These are phyloP conservation scores for Leptatherina wallacei DNA, from an alignment of 2,797 vertebrate genomes.

Conservation along the genomic window DNA sequence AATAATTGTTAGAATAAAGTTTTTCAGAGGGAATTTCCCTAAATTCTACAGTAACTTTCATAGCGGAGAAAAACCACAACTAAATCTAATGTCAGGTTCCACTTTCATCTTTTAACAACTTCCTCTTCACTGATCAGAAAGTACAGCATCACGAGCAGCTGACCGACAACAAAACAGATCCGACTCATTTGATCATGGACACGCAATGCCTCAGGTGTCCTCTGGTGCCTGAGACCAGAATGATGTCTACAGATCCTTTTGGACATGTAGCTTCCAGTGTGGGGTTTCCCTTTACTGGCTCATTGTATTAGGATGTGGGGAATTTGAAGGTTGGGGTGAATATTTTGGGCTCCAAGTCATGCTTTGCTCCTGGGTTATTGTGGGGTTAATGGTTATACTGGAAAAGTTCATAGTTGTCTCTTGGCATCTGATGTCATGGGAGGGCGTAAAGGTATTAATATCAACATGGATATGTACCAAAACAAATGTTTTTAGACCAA, in stretches of 20 bases:
- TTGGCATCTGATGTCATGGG: neutral
- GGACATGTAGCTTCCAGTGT: too few relatives aligned
- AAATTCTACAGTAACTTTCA: constrained; percentile 12
- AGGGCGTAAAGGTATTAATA: neutral
- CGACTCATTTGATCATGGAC: neutral
- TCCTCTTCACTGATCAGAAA: neutral
- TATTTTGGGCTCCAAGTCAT: too few relatives aligned
- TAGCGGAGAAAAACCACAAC: neutral
- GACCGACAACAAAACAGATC: neutral
- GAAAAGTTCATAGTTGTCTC: too few relatives aligned
- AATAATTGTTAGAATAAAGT: neutral
- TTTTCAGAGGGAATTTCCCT: constrained; percentile 6
- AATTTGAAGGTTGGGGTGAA: too few relatives aligned
- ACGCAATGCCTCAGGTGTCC: too few relatives aligned
- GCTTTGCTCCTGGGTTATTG: too few relatives aligned
- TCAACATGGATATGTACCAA: neutral
- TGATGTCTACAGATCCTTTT: too few relatives aligned
- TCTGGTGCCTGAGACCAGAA: too few relatives aligned
- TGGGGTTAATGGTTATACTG: too few relatives aligned
- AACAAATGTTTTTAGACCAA: neutral
- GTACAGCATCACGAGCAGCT: neutral
- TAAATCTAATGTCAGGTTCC: constrained; percentile 13
- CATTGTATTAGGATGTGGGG: too few relatives aligned
- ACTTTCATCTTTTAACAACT: neutral
- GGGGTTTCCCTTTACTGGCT: too few relatives aligned